A percentile compares a stretch with the other conserved stretches of the same genome.
phyloP scores from a whole-genome alignment of 1,140 invertebrate species.

The Heliothis virescens region DNA sequence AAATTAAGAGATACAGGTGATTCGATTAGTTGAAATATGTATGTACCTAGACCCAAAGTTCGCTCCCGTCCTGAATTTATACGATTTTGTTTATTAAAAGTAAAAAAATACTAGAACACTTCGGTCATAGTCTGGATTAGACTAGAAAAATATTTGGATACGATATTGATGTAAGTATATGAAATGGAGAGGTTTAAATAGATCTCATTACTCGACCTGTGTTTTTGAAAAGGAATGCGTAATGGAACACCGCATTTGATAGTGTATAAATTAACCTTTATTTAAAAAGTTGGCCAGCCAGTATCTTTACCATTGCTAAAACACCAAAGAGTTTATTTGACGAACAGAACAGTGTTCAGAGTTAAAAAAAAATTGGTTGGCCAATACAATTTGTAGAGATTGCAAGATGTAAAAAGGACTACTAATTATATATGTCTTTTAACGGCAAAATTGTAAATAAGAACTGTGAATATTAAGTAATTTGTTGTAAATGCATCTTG shows the following conservation, averaged over 20 bases:
- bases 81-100: conserved; percentile 64
- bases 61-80: conserved; percentile 79
- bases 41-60: conserved; percentile 60
- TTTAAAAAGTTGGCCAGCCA: background rate
- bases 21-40: conserved; percentile 62
- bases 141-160: conserved; percentile 33
- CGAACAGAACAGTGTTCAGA: background rate
- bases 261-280: background rate
- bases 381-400: background rate
- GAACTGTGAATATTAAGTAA: conserved; percentile 76
- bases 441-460: conserved; percentile 71
- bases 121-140: conserved; percentile 40
- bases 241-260: background rate
- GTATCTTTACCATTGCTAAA: background rate
- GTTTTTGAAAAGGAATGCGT: background rate
- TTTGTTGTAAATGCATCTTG: conserved; percentile 85
- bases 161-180: conserved; percentile 12
- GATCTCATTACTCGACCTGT: background rate
- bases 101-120: conserved; percentile 26
- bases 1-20: conserved; percentile 59
- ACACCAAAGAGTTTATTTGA: background rate
- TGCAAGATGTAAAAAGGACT: conserved; percentile 12
- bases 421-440: conserved; percentile 15
- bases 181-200: background rate
- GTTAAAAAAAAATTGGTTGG: background rate